These are phyloP conservation scores for Gymnoscelis rufifasciata DNA, from an alignment of 2,888 invertebrate species.

Conservation along the genomic window DNA sequence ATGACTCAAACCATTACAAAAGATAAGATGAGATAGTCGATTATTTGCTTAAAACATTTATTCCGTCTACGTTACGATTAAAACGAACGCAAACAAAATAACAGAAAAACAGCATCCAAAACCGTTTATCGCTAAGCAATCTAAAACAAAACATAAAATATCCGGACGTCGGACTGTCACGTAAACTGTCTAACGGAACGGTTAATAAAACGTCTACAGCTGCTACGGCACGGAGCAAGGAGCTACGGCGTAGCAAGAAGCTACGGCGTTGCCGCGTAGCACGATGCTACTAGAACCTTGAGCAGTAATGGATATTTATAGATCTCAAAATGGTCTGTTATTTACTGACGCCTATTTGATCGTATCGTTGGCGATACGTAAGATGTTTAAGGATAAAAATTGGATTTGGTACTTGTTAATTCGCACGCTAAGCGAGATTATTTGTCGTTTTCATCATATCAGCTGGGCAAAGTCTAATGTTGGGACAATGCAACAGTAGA, in stretches of 20 bases:
- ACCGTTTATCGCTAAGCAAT: conserved; percentile 7
- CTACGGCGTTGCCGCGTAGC: conserved; percentile 39
- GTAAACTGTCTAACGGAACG: conserved; percentile 40
- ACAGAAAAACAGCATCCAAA: background rate
- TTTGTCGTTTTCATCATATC: too few relatives aligned
- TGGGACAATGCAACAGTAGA: too few relatives aligned
- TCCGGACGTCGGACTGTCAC: conserved; percentile 36
- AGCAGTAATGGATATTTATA: conserved; percentile 18
- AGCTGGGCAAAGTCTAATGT: too few relatives aligned
- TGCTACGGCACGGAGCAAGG: too few relatives aligned
- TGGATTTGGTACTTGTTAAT: too few relatives aligned
- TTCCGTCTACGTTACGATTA: too few relatives aligned
- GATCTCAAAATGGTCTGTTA: conserved; percentile 5
- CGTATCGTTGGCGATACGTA: too few relatives aligned
- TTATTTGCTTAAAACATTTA: too few relatives aligned
- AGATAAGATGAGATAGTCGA: too few relatives aligned
- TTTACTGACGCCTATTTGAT: background rate
- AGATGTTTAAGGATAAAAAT: too few relatives aligned
- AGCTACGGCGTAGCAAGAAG: conserved; percentile 37
- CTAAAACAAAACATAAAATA: conserved; percentile 27
- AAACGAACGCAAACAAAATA: background rate
- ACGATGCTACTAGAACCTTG: conserved; percentile 42
- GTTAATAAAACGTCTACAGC: conserved; percentile 50
- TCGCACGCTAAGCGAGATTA: too few relatives aligned
- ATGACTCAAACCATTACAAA: too few relatives aligned